Conservation (phyloP, 92 coral and sea anemone genomes). For the Pocillopora meandrina region DNA sequence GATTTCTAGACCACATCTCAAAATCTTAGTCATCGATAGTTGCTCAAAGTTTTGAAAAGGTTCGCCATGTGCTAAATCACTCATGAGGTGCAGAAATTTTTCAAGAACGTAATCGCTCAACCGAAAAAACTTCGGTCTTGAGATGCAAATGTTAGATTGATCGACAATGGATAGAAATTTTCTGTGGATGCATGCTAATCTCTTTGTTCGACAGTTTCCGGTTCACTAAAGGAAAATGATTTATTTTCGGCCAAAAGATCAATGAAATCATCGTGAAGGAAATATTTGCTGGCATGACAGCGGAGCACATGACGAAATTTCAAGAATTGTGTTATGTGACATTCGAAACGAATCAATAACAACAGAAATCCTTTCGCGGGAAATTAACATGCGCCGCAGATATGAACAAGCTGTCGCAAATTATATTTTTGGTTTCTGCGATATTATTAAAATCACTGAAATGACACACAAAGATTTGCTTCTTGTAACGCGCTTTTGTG, state of each 20-base stretch:
- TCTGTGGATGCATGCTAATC: conserved; percentile 17
- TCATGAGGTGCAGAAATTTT: neutral
- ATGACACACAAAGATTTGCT: neutral
- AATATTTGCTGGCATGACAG: conserved; percentile 25
- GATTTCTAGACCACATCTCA: conserved; percentile 1
- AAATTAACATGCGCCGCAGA: conserved; percentile 20
- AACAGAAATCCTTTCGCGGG: conserved; percentile 23
- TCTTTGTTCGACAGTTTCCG: conserved; percentile 41
- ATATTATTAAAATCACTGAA: neutral
- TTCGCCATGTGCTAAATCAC: neutral
- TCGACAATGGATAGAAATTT: neutral
- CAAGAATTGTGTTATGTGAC: neutral
- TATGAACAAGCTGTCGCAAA: conserved; percentile 23
- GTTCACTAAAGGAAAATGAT: conserved; percentile 18
- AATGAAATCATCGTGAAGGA: conserved; percentile 21
- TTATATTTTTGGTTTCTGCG: neutral
- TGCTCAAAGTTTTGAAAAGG: neutral
- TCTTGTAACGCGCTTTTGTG: neutral
- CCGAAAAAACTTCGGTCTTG: neutral
- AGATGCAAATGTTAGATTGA: conserved; percentile 17
- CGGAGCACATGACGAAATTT: conserved; percentile 15
- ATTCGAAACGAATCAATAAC: conserved; percentile 3
- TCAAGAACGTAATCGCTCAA: neutral
- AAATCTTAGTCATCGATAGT: conserved; percentile 7
- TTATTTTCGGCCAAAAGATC: conserved; percentile 35